Percentiles rank a stretch among this genome's conserved stretches.
phyloP scores from a whole-genome alignment of 30 jellyfish, hydroid and myxozoan species.

The Hydra vulgaris region DNA sequence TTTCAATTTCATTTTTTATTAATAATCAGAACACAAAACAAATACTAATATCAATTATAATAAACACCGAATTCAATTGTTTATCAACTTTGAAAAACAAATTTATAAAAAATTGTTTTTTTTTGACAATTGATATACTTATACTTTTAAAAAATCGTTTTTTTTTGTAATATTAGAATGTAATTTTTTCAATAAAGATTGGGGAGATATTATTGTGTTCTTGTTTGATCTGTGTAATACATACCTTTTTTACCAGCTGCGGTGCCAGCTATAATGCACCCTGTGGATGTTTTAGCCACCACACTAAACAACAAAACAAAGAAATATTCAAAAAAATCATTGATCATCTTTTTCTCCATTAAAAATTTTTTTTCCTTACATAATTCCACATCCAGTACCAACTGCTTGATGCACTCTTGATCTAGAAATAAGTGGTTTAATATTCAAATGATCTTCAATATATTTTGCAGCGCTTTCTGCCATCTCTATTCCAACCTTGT shows the following conservation, averaged over 20 bases:
- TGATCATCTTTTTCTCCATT: not conserved
- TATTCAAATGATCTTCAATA: constrained; percentile 9
- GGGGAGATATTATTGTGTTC: too few species aligned
- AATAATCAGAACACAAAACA: too few species aligned
- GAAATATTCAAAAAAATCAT: not conserved
- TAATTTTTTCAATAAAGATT: too few species aligned
- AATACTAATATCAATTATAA: too few species aligned
- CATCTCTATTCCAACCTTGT: constrained; percentile 38
- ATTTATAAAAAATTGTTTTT: too few species aligned
- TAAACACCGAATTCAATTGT: too few species aligned
- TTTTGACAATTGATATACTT: too few species aligned
- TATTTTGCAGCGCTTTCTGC: constrained; percentile 33
- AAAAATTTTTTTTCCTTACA: constrained; percentile 16
- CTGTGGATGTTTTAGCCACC: constrained; percentile 59
- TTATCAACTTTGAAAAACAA: too few species aligned
- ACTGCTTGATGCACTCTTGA: constrained; percentile 27
- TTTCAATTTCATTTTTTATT: too few species aligned
- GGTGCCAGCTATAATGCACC: constrained; percentile 47
- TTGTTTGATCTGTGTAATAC: not conserved
- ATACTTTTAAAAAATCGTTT: too few species aligned
- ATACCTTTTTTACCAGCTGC: constrained; percentile 58
- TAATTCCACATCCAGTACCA: constrained; percentile 54
- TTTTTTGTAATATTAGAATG: too few species aligned
- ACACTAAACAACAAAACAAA: constrained; percentile 17
- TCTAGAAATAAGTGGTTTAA: constrained; percentile 12